Percentiles rank a stretch among this genome's conserved stretches.
These are phyloP conservation scores for Corydoras maculifer DNA, from an alignment of 2,113 vertebrate species.

Conservation along the genomic window DNA sequence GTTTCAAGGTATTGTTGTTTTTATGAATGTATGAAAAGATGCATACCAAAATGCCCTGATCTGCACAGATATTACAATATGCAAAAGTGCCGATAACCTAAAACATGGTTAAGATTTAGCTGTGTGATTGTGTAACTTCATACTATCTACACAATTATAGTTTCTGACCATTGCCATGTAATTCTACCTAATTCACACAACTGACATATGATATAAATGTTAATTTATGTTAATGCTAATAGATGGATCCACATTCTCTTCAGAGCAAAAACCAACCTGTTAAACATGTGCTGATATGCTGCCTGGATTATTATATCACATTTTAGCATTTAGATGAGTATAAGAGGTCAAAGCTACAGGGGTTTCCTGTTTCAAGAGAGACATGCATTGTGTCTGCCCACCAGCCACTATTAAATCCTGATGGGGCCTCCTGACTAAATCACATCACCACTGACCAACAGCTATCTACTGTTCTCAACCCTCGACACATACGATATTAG, in stretches of 20 bases:
- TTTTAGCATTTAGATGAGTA: conserved; percentile 52
- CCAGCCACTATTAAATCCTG: conserved; percentile 75
- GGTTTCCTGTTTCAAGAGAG: conserved; percentile 72
- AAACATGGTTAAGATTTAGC: conserved; percentile 24
- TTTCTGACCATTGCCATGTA: conserved; percentile 16
- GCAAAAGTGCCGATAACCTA: conserved; percentile 12
- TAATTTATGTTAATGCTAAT: conserved; percentile 32
- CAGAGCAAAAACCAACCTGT: conserved; percentile 63
- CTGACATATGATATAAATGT: too few species aligned
- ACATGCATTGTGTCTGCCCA: conserved; percentile 64
- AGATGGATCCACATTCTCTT: conserved; percentile 49
- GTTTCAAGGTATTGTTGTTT: too few species aligned
- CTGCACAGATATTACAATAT: background rate
- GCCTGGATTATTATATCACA: conserved; percentile 69
- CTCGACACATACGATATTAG: conserved; percentile 55
- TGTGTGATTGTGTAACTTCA: conserved; percentile 3
- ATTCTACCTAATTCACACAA: background rate
- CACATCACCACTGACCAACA: conserved; percentile 71
- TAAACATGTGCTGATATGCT: conserved; percentile 71
- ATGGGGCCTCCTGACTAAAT: conserved; percentile 72
- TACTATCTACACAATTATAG: conserved; percentile 16
- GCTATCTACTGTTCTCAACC: conserved; percentile 64
- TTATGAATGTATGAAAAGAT: too few species aligned
- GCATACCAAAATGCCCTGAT: background rate
- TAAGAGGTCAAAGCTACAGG: conserved; percentile 66